Evolutionary conservation across 2,888 invertebrate genomes (phyloP), one percentile per base, ranked within the genome.

Genomic region (Diarsia rubi): DNA sequence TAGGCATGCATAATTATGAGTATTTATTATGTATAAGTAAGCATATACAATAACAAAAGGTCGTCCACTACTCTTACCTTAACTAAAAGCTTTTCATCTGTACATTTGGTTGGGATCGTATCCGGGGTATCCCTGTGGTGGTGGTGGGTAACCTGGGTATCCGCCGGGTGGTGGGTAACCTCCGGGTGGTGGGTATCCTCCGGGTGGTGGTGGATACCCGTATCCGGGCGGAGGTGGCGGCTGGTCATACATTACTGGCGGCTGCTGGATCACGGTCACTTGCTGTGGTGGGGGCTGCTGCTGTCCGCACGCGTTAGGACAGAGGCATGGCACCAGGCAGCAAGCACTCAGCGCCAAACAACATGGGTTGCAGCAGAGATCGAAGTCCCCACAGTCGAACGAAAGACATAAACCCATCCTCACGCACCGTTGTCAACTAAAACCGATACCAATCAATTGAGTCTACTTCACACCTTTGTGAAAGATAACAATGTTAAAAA

Each of bases 401-500:
- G 96, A 96, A 44, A 96, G 85, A 84, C 96, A 96, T 86, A 96
- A 84, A 80, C 96, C 96, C 96, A 96, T 96, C 87, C 88, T 92
- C 85, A 78, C 83, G 74, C 85, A 85, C 86, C 85, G 80, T 85
- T 84, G 89, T 90, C 86, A 89, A 93, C 93, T 94, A 93, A 90
- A 95, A 94, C 83, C 62, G 74, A 84, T 73, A 78, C 52, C 69
- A 73, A 81, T 75, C 31, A 75, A 76, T 88, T 86, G 64, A 69
- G 59, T 42, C 27, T 60, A 71, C 54, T 71, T 12, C 12, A 52
- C 62, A 73, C 63, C 62, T 70, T 60, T 14, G 52, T 59, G n/a
- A n/a, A 57, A 70, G 60, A 75, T 71, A 47, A 62, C 3, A 66
- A 3, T 42, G 12, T 11, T 24, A 2, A 57, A 75, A 21, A 45